Percentiles rank a stretch among this genome's conserved stretches.
Evolutionary conservation across 2,888 invertebrate genomes (phyloP).

Genomic region (Acanthopleura granulata): DNA sequence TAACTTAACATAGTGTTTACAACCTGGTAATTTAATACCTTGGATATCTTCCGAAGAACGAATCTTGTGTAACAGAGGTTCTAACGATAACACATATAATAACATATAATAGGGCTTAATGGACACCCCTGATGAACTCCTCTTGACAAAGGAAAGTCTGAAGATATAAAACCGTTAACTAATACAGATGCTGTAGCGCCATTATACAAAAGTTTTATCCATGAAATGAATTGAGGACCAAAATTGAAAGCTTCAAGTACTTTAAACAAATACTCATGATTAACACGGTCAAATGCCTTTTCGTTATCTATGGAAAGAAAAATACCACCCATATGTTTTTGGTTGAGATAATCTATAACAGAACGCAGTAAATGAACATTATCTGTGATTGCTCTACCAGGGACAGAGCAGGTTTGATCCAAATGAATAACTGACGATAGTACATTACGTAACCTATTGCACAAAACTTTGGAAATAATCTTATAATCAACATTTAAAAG

Average conservation of each 20-base stretch:
- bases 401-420: slow-evolving; percentile 39
- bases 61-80: slow-evolving; percentile 2
- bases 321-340: slow-evolving; percentile 31
- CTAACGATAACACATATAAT: slow-evolving; percentile 4
- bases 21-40: slow-evolving; percentile 28
- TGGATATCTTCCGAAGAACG: slow-evolving; percentile 11
- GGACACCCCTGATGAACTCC: slow-evolving; percentile 15
- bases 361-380: slow-evolving; percentile 37
- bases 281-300: slow-evolving; percentile 43
- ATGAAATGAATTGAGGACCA: slow-evolving; percentile 31
- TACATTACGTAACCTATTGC: slow-evolving; percentile 32
- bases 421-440: slow-evolving; percentile 29
- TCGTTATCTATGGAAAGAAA: slow-evolving; percentile 38
- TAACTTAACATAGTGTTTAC: slow-evolving; percentile 18
- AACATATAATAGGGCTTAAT: slow-evolving; percentile 4
- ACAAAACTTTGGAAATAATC: slow-evolving; percentile 36
- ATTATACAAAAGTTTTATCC: slow-evolving; percentile 39
- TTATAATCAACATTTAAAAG: slow-evolving; percentile 40
- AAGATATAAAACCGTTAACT: slow-evolving; percentile 16
- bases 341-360: slow-evolving; percentile 35
- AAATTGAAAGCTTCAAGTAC: slow-evolving; percentile 35
- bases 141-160: not conserved
- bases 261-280: slow-evolving; percentile 37
- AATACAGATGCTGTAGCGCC: not conserved
- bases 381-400: slow-evolving; percentile 39